Percentiles rank a stretch among this genome's conserved stretches.
Evolutionary conservation across 2,113 vertebrate species (phyloP).

Genomic region (Ammodytes dubius): DNA sequence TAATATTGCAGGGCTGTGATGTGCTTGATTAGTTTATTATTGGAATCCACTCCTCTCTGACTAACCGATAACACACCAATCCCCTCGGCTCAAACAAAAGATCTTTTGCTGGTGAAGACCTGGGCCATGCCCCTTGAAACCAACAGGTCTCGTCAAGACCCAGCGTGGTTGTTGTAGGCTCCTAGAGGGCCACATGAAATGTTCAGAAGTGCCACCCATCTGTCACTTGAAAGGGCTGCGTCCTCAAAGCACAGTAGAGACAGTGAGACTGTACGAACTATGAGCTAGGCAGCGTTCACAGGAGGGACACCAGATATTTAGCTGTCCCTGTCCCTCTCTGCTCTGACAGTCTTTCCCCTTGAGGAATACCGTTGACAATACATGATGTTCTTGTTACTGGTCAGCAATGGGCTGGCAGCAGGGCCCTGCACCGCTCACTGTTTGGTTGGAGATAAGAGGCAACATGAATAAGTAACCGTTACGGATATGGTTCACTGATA

Average conservation of each 20-base stretch:
- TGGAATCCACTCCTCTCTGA: slow-evolving; percentile 38
- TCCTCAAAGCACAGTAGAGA: slow-evolving; percentile 68
- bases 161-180: slow-evolving; percentile 2
- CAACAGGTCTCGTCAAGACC: slow-evolving; percentile 1
- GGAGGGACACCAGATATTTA: slow-evolving; percentile 38
- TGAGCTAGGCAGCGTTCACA: slow-evolving; percentile 60
- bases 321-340: slow-evolving; percentile 19
- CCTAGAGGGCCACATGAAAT: slow-evolving; percentile 69
- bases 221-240: slow-evolving; percentile 80
- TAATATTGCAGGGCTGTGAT: slow-evolving; percentile 21
- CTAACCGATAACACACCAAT: not conserved
- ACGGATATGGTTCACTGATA: slow-evolving; percentile 29
- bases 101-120: not conserved
- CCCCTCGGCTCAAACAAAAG: slow-evolving; percentile 7
- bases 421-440: not conserved
- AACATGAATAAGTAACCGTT: slow-evolving; percentile 17
- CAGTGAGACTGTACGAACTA: slow-evolving; percentile 62
- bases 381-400: slow-evolving; percentile 50
- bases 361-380: not conserved
- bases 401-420: slow-evolving; percentile 42
- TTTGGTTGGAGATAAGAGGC: slow-evolving; percentile 40
- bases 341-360: not conserved
- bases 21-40: slow-evolving; percentile 16
- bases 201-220: slow-evolving; percentile 80
- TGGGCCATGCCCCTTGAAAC: not conserved